Conservation (phyloP, 2,113 vertebrate species). For the Callipepla californica region DNA sequence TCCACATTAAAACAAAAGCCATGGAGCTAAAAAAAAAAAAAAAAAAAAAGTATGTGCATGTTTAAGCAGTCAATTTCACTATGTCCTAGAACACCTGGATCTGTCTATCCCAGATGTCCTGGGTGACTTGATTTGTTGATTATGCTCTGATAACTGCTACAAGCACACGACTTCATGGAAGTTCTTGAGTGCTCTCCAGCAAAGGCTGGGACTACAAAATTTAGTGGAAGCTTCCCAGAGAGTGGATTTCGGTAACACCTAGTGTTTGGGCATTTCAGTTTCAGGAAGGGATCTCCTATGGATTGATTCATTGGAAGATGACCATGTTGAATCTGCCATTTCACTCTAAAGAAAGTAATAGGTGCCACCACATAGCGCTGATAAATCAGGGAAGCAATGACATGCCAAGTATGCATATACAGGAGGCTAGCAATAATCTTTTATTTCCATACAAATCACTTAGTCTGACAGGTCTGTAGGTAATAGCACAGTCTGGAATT, state of each 20-base stretch:
- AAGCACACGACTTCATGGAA: background rate
- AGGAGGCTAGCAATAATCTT: background rate
- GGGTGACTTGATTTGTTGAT: background rate
- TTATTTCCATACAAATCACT: background rate
- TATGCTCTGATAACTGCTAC: background rate
- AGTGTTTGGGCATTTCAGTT: background rate
- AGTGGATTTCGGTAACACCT: background rate
- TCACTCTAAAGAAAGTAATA: background rate
- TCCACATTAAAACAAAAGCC: background rate
- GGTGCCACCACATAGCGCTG: fast-evolving
- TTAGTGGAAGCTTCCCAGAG: background rate
- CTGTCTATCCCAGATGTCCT: background rate
- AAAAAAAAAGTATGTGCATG: background rate
- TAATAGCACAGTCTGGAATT: background rate
- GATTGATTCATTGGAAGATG: background rate
- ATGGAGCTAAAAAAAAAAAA: background rate
- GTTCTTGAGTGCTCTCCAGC: background rate
- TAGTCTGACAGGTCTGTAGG: background rate
- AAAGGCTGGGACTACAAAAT: background rate
- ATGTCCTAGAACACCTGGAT: background rate
- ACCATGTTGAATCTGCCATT: background rate
- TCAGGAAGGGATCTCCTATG: background rate
- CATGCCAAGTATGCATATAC: fast-evolving
- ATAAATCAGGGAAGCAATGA: background rate
- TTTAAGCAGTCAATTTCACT: background rate